phyloP scores from a whole-genome alignment of 2,113 vertebrate species.

The Salminus brasiliensis region DNA sequence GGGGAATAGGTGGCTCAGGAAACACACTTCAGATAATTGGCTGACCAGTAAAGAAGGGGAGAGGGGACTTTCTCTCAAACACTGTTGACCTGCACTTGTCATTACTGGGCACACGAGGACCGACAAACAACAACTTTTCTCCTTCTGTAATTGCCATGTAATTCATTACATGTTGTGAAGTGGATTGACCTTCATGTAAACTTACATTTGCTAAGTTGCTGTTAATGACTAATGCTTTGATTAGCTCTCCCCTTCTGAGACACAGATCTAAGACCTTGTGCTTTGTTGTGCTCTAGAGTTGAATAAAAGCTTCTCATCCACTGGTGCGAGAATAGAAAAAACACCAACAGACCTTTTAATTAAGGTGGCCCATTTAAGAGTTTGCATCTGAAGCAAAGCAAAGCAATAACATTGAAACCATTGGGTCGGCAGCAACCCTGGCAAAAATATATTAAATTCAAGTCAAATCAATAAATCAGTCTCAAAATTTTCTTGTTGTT shows the following conservation, averaged over 20 bases:
- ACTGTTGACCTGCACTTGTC: slow-evolving; percentile 41
- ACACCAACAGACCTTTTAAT: slow-evolving; percentile 71
- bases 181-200: slow-evolving; percentile 80
- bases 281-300: slow-evolving; percentile 74
- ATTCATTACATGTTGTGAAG: slow-evolving; percentile 77
- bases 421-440: slow-evolving; percentile 55
- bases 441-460: slow-evolving; percentile 61
- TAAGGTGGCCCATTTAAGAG: slow-evolving; percentile 67
- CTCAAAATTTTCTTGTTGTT: slow-evolving; percentile 73
- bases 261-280: slow-evolving; percentile 65
- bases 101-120: slow-evolving; percentile 47
- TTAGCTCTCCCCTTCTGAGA: slow-evolving; percentile 73
- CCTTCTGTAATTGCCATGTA: slow-evolving; percentile 76
- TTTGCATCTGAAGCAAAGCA: slow-evolving; percentile 56
- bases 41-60: slow-evolving; percentile 13
- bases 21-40: slow-evolving; percentile 51
- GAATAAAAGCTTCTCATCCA: slow-evolving; percentile 72
- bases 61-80: slow-evolving; percentile 34
- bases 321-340: slow-evolving; percentile 66
- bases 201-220: slow-evolving; percentile 80
- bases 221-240: slow-evolving; percentile 81
- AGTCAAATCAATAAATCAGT: slow-evolving; percentile 71
- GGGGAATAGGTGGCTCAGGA: slow-evolving; percentile 17
- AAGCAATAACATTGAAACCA: slow-evolving; percentile 11
- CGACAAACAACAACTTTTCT: slow-evolving; percentile 64